Percentiles rank a stretch among this genome's conserved stretches.
These are phyloP conservation scores for Parasteatoda tepidariorum DNA, from an alignment of 1,140 invertebrate genomes.

Conservation along the genomic window DNA sequence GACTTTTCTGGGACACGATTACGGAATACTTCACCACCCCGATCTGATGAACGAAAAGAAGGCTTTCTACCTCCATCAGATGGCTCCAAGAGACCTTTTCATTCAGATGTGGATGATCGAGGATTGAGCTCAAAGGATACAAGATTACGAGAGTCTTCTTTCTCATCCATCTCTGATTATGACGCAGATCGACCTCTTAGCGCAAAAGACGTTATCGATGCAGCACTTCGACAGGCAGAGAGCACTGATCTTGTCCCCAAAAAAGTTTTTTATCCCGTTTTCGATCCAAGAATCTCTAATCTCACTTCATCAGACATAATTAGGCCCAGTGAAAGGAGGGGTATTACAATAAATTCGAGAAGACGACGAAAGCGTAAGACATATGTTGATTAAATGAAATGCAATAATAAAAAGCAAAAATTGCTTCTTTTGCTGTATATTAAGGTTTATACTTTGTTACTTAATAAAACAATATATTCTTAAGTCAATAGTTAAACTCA, in stretches of 20 bases:
- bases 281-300: conserved; percentile 21
- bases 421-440: too few relatives aligned
- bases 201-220: conserved; percentile 37
- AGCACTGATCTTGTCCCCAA: neutral
- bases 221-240: conserved; percentile 12
- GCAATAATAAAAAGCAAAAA: too few relatives aligned
- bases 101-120: too few relatives aligned
- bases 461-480: too few relatives aligned
- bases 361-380: conserved; percentile 5
- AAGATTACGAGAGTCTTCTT: too few relatives aligned
- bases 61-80: neutral
- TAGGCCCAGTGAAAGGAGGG: conserved; percentile 27
- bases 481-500: too few relatives aligned
- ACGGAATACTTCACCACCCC: neutral
- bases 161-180: too few relatives aligned
- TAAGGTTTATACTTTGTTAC: too few relatives aligned
- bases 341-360: conserved; percentile 30
- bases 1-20: neutral
- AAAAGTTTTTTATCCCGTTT: conserved; percentile 42
- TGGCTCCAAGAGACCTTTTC: neutral
- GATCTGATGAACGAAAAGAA: neutral
- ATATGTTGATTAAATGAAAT: too few relatives aligned
- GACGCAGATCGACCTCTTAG: neutral
- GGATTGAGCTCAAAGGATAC: too few relatives aligned
- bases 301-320: conserved; percentile 42